Base-by-base conservation (phyloP, 37 sponge, comb jelly and placozoan genomes). In the Corticium candelabrum region DNA sequence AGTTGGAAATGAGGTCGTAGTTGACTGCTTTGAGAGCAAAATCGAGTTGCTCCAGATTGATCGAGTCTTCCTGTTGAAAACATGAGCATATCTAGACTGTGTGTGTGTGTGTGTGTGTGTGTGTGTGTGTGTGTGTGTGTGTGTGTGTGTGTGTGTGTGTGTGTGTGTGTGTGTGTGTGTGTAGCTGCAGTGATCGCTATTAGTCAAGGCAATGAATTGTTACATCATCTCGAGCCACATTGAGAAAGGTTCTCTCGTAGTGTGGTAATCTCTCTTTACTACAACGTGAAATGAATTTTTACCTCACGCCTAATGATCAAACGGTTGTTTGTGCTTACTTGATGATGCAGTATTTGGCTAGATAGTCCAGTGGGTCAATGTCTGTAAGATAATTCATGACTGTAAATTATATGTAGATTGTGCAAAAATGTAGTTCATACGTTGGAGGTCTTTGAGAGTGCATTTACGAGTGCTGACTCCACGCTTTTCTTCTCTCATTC, bases 1-100 rank as follows among this genome's bases (percentile, higher is more conserved):
- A 41, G 34, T 93, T 91, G 7, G 88, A 81, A 37, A 93, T 93
- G 21, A 93, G 86, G 27, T 90, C 80, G 69, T 85, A 87, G 81
- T 93, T 93, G 36, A 93, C 94, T 21, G 94, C 87, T 50, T 90
- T 93, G 56, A 93, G 83, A 1, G 94, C 94, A 83, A 90, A 93
- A 43, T 90, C 94, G 38, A 93, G 74, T 77, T 93, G 91, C 1
- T 37, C 41, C 21, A 93, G 69, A 78, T 83, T 77, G 34, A 92
- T 92, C 73, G 88, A 84, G 50, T 92, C 89, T 68, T 92, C 93
- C 81, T 85, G 35, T n/a, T 31, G 0, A 41, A 39, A 15, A 33
- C n/a, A 4, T 1, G 39, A 38, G 68, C 3, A 57, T 11, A 43
- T 43, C 11, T n/a, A n/a, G n/a, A n/a, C n/a, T n/a, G n/a, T n/a